These are phyloP conservation scores for Pseudocheirus occidentalis DNA, from an alignment of 2,797 vertebrate genomes.

Conservation along the genomic window DNA sequence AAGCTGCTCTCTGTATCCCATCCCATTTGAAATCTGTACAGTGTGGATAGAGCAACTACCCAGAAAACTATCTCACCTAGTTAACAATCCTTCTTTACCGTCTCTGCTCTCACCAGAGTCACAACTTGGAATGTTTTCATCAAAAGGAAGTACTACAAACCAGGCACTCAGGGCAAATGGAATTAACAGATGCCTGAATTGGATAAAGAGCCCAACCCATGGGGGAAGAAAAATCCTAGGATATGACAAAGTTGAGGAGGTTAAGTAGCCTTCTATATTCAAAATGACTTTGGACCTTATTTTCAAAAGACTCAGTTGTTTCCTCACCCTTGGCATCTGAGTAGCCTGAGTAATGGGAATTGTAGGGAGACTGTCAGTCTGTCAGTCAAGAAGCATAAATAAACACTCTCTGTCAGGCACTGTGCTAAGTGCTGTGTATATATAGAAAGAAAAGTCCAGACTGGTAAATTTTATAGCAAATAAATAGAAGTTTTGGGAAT, in stretches of 20 bases:
- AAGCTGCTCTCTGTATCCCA: background rate
- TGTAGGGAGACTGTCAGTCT: background rate
- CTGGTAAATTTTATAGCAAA: background rate
- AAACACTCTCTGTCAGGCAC: background rate
- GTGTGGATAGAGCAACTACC: background rate
- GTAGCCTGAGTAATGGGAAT: background rate
- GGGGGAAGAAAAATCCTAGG: background rate
- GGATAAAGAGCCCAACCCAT: background rate
- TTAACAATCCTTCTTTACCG: background rate
- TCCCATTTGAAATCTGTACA: background rate
- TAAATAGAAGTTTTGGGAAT: background rate
- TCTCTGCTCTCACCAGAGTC: background rate
- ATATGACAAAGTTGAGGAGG: background rate
- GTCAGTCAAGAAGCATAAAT: background rate
- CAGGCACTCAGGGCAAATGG: background rate
- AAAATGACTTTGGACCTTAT: background rate
- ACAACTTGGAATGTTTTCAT: background rate
- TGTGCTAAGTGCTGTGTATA: background rate
- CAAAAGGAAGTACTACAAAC: background rate
- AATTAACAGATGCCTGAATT: background rate
- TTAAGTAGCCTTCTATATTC: background rate
- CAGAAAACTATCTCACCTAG: background rate
- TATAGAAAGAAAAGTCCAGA: background rate
- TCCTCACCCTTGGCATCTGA: background rate
- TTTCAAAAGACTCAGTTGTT: background rate